Conservation (phyloP, 2,888 invertebrate species). For the Plagodis pulveraria region DNA sequence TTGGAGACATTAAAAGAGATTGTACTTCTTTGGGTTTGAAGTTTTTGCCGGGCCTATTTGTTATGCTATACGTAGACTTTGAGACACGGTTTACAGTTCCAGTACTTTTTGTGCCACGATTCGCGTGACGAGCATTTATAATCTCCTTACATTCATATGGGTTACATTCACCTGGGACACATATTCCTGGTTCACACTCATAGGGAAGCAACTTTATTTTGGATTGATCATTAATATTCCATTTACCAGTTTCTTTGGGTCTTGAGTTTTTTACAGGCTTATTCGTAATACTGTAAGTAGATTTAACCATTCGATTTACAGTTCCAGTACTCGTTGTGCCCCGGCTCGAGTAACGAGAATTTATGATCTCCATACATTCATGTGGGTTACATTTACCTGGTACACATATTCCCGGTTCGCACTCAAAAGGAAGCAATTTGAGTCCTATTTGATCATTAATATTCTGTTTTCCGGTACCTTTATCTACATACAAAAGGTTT, state of each 20-base stretch:
- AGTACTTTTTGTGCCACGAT: slow-evolving; percentile 13
- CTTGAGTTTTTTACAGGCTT: not conserved
- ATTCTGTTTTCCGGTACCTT: slow-evolving; percentile 21
- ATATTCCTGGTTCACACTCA: slow-evolving; percentile 51
- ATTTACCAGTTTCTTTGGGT: too few species aligned
- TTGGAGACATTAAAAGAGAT: slow-evolving; percentile 1
- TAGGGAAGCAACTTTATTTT: slow-evolving; percentile 30
- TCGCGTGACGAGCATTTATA: slow-evolving; percentile 10
- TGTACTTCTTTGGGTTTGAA: slow-evolving; percentile 14
- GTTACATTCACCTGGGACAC: slow-evolving; percentile 51
- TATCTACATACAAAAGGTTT: slow-evolving; percentile 28
- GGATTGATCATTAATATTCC: too few species aligned
- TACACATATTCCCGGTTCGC: slow-evolving; percentile 48
- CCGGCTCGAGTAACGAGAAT: slow-evolving; percentile 8
- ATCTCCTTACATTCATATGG: slow-evolving; percentile 41
- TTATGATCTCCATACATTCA: slow-evolving; percentile 16
- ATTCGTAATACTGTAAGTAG: slow-evolving; percentile 17
- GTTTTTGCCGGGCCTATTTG: slow-evolving; percentile 3
- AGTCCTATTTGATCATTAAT: slow-evolving; percentile 11
- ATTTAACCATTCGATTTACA: slow-evolving; percentile 4
- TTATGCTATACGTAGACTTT: slow-evolving; percentile 18
- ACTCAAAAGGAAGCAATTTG: slow-evolving; percentile 44
- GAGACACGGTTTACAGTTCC: slow-evolving; percentile 9
- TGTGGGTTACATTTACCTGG: slow-evolving; percentile 36
- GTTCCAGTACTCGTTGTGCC: slow-evolving; percentile 15